Percentiles rank a stretch among this genome's conserved stretches.
phyloP scores from a whole-genome alignment of 1,140 invertebrate genomes.

The Heliconius nattereri region DNA sequence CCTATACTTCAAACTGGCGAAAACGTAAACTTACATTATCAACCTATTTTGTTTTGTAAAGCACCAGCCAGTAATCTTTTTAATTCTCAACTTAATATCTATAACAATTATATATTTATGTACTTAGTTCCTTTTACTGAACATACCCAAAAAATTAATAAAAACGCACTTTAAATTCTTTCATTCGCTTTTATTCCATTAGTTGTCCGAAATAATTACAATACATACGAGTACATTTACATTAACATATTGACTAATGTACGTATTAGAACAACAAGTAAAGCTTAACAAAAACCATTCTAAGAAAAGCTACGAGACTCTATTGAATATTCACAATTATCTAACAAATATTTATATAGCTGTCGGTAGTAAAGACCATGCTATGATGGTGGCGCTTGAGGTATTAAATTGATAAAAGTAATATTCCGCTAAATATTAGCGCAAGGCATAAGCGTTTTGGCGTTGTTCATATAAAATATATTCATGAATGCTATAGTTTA shows the following conservation, averaged over 20 bases:
- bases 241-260: slow-evolving; percentile 54
- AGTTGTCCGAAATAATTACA: slow-evolving; percentile 70
- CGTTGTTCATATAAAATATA: neutral
- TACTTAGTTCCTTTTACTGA: too few relatives aligned
- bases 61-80: too few relatives aligned
- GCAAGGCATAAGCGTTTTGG: neutral
- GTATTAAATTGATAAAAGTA: slow-evolving; percentile 66
- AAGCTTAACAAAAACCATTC: slow-evolving; percentile 50
- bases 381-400: slow-evolving; percentile 58
- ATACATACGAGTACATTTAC: slow-evolving; percentile 60
- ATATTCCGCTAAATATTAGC: slow-evolving; percentile 36
- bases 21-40: too few relatives aligned
- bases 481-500: too few relatives aligned
- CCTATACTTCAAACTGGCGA: too few relatives aligned
- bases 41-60: too few relatives aligned
- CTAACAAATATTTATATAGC: slow-evolving; percentile 15
- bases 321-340: slow-evolving; percentile 27
- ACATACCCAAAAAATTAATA: neutral
- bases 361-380: slow-evolving; percentile 39
- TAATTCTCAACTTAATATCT: too few relatives aligned
- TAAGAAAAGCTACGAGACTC: slow-evolving; percentile 40
- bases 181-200: slow-evolving; percentile 48
- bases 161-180: slow-evolving; percentile 20
- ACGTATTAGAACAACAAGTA: slow-evolving; percentile 60
- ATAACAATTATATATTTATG: too few relatives aligned